A percentile compares a stretch with the other conserved stretches of the same genome.
Evolutionary conservation across 2,888 invertebrate genomes (phyloP).

Genomic region (Oscheius sp.): DNA sequence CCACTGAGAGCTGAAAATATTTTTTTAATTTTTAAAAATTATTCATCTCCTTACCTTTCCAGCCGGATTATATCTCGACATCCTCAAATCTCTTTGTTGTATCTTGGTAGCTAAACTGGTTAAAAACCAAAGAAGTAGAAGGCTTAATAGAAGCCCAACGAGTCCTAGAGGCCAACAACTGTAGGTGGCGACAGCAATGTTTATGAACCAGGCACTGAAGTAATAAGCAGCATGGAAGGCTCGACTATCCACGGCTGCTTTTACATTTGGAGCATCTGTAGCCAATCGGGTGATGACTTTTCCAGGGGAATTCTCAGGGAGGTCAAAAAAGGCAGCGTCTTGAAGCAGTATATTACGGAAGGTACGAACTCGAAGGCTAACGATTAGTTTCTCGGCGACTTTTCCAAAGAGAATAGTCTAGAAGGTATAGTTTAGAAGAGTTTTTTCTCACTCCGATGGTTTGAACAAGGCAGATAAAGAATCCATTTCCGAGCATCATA

Average conservation of each 20-base stretch:
- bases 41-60: slow-evolving; percentile 26
- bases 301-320: slow-evolving; percentile 39
- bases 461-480: background rate
- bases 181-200: slow-evolving; percentile 69
- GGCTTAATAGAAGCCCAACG: slow-evolving; percentile 69
- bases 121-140: slow-evolving; percentile 3
- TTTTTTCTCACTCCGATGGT: background rate
- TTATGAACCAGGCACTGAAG: slow-evolving; percentile 58
- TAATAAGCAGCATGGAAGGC: slow-evolving; percentile 71
- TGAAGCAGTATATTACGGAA: slow-evolving; percentile 33
- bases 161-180: slow-evolving; percentile 72
- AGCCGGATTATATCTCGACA: slow-evolving; percentile 72
- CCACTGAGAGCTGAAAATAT: slow-evolving; percentile 69
- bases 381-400: slow-evolving; percentile 58
- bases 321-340: slow-evolving; percentile 44
- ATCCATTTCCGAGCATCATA: background rate
- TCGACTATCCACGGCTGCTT: slow-evolving; percentile 71
- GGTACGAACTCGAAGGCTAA: slow-evolving; percentile 34
- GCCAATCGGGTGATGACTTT: slow-evolving; percentile 71
- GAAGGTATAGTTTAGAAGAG: background rate
- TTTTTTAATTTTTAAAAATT: background rate
- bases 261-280: slow-evolving; percentile 72
- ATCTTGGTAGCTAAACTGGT: slow-evolving; percentile 72
- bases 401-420: slow-evolving; percentile 41
- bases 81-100: slow-evolving; percentile 52